Percentiles rank a stretch among this genome's conserved stretches.
phyloP scores from a whole-genome alignment of 92 coral and sea anemone species.

The Phenganax marumi region DNA sequence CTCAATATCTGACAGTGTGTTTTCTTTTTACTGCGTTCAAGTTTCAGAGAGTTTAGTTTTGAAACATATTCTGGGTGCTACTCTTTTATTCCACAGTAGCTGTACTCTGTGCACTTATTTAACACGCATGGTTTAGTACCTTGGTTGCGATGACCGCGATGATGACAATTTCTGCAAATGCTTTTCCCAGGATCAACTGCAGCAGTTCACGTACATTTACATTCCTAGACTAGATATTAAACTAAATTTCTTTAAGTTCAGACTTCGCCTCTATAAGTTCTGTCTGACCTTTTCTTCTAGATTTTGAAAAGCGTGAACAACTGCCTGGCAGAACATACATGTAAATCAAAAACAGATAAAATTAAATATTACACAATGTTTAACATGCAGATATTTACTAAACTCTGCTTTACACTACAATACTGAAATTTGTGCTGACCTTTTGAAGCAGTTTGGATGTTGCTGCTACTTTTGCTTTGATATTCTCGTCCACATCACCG shows the following conservation, averaged over 20 bases:
- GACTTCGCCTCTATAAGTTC: conserved; percentile 33
- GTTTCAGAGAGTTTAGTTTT: conserved; percentile 39
- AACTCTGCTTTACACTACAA: not conserved
- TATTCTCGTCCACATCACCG: not conserved
- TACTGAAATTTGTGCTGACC: not conserved
- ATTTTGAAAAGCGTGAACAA: conserved; percentile 35
- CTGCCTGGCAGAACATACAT: not conserved
- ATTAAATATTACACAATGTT: not conserved
- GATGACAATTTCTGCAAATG: conserved; percentile 55
- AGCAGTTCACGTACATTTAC: conserved; percentile 38
- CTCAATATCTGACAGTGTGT: conserved; percentile 39
- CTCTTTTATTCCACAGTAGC: conserved; percentile 52
- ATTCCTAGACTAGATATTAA: conserved; percentile 52
- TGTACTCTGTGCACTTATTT: conserved; percentile 48
- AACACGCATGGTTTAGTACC: conserved; percentile 45
- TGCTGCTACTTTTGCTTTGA: not conserved
- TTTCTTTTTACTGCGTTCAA: conserved; percentile 45
- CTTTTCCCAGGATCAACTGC: conserved; percentile 40
- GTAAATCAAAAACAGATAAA: not conserved
- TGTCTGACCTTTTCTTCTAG: conserved; percentile 38
- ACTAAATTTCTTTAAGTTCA: conserved; percentile 48
- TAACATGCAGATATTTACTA: not conserved
- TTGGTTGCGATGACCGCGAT: conserved; percentile 54
- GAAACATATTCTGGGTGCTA: conserved; percentile 51
- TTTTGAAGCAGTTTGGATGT: not conserved